These are phyloP conservation scores for Barnardius zonarius DNA, from an alignment of 2,113 vertebrate genomes.

Conservation along the genomic window DNA sequence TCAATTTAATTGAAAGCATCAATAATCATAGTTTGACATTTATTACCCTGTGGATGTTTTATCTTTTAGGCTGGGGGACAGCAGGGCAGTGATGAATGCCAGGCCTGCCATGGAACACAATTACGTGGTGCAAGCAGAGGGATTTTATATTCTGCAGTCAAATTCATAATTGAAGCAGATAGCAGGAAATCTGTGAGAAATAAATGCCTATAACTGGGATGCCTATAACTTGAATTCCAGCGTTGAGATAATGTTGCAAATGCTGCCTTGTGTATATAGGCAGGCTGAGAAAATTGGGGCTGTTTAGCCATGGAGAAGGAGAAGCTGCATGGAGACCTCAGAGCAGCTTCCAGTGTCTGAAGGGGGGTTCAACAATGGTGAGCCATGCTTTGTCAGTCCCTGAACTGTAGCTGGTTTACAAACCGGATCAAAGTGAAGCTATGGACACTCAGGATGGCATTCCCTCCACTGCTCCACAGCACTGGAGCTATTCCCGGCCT, in stretches of 20 bases:
- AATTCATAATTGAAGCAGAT: conserved; percentile 68
- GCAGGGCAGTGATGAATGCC: conserved; percentile 83
- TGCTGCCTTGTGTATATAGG: neutral
- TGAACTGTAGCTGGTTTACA: neutral
- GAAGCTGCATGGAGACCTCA: neutral
- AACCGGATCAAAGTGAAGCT: neutral
- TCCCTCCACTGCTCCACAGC: neutral
- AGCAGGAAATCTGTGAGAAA: conserved; percentile 40
- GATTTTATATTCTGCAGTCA: conserved; percentile 59
- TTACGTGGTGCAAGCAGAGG: conserved; percentile 75
- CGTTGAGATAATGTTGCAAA: neutral
- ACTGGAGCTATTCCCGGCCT: neutral
- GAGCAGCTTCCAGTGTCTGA: neutral
- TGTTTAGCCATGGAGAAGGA: neutral
- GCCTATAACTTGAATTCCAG: neutral
- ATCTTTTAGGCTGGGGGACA: conserved; percentile 88
- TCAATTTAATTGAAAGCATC: conserved; percentile 94
- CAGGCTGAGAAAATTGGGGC: neutral
- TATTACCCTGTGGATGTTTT: conserved; percentile 90
- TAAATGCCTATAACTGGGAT: conserved; percentile 6
- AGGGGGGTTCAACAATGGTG: neutral
- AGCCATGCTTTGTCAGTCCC: neutral
- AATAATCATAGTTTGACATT: conserved; percentile 92
- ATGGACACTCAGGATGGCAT: accelerated
- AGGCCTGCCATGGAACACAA: conserved; percentile 80